Evolutionary conservation across 2,888 invertebrate species (phyloP).

Genomic region (Habroteleia sp.): DNA sequence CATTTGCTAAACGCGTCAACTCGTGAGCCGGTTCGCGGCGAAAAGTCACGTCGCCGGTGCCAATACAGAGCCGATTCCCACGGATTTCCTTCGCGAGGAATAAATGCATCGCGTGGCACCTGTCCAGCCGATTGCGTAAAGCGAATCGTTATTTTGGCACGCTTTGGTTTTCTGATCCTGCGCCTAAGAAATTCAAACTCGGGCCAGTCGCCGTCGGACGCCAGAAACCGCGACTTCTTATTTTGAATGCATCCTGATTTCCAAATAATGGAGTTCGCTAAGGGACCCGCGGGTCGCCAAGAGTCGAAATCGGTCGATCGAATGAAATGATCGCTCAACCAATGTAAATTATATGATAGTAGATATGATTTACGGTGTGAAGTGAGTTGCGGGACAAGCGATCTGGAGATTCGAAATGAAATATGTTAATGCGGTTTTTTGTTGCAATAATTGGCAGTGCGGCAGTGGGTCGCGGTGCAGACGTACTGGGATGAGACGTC

Average conservation of each 20-base stretch:
- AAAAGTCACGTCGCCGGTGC: too few species aligned
- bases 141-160: slow-evolving; percentile 63
- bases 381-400: slow-evolving; percentile 10
- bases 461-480: slow-evolving; percentile 80
- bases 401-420: slow-evolving; percentile 18
- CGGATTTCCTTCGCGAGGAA: slow-evolving; percentile 31
- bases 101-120: slow-evolving; percentile 60
- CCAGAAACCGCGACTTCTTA: slow-evolving; percentile 38
- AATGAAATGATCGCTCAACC: too few species aligned
- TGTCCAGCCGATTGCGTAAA: slow-evolving; percentile 64
- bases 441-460: slow-evolving; percentile 73
- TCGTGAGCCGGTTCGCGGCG: too few species aligned
- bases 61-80: slow-evolving; percentile 21
- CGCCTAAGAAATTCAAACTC: slow-evolving; percentile 47
- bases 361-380: background rate
- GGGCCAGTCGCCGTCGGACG: slow-evolving; percentile 57
- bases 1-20: too few species aligned
- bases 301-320: too few species aligned
- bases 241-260: slow-evolving; percentile 19
- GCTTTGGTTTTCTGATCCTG: slow-evolving; percentile 47
- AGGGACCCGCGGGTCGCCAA: too few species aligned
- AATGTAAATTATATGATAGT: too few species aligned
- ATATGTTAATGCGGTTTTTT: slow-evolving; percentile 57
- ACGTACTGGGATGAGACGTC: slow-evolving; percentile 81
- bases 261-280: too few species aligned